phyloP scores from a whole-genome alignment of 2,113 vertebrate species.

The Pseudorectes ferrugineus region DNA sequence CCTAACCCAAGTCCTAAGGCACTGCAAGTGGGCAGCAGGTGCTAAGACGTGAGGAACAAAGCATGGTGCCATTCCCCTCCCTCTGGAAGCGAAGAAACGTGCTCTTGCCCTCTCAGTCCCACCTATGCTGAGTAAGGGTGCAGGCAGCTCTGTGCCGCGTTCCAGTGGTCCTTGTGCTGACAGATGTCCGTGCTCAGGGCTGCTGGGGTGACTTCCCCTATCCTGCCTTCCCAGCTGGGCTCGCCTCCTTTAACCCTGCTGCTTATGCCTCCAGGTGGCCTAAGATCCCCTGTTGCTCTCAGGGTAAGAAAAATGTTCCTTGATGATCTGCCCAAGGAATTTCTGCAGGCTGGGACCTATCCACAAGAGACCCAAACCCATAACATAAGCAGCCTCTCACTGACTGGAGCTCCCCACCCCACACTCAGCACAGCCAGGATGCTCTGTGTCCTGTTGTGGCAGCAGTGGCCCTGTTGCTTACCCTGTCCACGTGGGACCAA shows the following conservation, averaged over 20 bases:
- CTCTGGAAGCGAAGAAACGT: rapidly evolving
- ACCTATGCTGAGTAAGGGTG: rapidly evolving
- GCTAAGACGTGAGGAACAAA: neutral
- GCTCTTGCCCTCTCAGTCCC: neutral
- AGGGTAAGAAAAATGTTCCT: neutral
- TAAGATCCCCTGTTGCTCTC: neutral
- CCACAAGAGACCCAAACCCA: neutral
- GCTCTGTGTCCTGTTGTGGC: neutral
- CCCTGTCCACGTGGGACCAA: neutral
- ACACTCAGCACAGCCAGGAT: neutral
- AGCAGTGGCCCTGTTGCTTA: neutral
- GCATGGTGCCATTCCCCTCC: neutral
- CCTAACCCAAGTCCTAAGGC: neutral
- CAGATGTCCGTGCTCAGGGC: neutral
- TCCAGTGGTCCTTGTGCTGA: neutral
- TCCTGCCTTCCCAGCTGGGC: neutral
- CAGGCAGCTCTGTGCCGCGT: neutral
- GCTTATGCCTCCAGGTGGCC: neutral
- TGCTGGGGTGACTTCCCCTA: neutral
- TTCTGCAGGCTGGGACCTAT: neutral
- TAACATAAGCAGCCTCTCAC: neutral
- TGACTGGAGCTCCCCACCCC: neutral
- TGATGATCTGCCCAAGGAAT: neutral
- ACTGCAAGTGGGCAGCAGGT: neutral
- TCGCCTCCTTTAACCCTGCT: neutral